Conservation (phyloP, 2,888 invertebrate species). For the Resseliella maxima region DNA sequence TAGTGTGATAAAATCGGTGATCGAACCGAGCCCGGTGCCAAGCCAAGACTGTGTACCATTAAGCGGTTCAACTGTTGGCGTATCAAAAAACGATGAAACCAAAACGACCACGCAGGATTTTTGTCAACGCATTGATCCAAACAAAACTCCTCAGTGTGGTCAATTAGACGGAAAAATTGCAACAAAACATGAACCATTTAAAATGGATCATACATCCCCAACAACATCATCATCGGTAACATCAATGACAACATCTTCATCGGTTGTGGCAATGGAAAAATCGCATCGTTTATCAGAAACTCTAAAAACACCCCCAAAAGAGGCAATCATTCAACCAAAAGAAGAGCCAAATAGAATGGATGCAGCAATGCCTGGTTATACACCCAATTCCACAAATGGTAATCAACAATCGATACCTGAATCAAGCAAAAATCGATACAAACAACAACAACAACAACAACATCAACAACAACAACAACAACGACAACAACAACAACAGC, state of each 20-base stretch:
- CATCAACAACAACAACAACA: too few species aligned
- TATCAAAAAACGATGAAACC: conserved; percentile 57
- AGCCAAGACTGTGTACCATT: not conserved
- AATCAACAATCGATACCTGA: not conserved
- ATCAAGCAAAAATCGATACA: conserved; percentile 1
- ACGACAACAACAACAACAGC: too few species aligned
- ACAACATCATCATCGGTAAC: not conserved
- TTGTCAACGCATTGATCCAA: conserved; percentile 51
- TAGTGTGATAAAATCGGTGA: conserved; percentile 55
- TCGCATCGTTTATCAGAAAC: not conserved
- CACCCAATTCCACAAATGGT: not conserved
- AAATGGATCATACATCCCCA: conserved; percentile 28
- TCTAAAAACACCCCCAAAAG: not conserved
- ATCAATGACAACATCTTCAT: not conserved
- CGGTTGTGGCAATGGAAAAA: not conserved
- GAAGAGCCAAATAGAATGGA: conserved; percentile 49
- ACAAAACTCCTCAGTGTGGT: conserved; percentile 1
- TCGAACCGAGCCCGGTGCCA: not conserved
- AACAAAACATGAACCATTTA: conserved; percentile 29
- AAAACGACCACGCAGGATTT: conserved; percentile 17
- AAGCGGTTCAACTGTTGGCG: not conserved
- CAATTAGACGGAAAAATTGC: not conserved
- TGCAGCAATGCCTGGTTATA: not conserved
- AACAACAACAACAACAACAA: too few species aligned
- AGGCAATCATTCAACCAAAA: conserved; percentile 46